Evolutionary conservation across 64 coral and sea anemone species (phyloP).

Genomic region (Exaiptasia diaphana): DNA sequence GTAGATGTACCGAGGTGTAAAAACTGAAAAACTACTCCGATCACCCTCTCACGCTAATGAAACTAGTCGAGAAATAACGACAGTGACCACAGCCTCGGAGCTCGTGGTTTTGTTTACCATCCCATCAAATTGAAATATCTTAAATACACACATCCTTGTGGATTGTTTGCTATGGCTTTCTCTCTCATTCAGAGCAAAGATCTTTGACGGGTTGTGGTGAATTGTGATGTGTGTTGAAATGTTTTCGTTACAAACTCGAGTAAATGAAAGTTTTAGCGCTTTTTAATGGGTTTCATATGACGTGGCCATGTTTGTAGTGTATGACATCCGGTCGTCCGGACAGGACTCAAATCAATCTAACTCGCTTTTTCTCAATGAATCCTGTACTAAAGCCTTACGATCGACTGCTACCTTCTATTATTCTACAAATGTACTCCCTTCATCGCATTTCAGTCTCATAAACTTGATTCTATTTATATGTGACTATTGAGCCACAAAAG

Average conservation of each 20-base stretch:
- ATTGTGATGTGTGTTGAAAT: slow-evolving; percentile 25
- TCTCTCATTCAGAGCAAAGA: neutral
- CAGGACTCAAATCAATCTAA: neutral
- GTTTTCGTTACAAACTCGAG: slow-evolving; percentile 24
- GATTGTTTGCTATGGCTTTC: slow-evolving; percentile 1
- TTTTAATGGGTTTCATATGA: slow-evolving; percentile 37
- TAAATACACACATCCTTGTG: slow-evolving; percentile 9
- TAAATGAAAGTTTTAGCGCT: slow-evolving; percentile 28
- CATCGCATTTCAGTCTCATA: neutral
- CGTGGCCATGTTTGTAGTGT: slow-evolving; percentile 10
- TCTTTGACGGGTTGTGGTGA: neutral
- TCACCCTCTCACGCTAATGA: neutral
- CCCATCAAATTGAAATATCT: slow-evolving; percentile 7
- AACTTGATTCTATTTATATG: neutral
- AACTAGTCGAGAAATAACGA: neutral
- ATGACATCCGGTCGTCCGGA: neutral
- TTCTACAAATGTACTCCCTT: neutral
- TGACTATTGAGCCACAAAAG: neutral
- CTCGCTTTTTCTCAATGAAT: neutral
- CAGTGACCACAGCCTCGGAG: neutral
- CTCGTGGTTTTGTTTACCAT: neutral
- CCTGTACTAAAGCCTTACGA: neutral
- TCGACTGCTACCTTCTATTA: neutral
- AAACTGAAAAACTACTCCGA: neutral
- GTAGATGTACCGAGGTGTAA: neutral